phyloP scores from a whole-genome alignment of 2,113 vertebrate species.

The Condylura cristata region DNA sequence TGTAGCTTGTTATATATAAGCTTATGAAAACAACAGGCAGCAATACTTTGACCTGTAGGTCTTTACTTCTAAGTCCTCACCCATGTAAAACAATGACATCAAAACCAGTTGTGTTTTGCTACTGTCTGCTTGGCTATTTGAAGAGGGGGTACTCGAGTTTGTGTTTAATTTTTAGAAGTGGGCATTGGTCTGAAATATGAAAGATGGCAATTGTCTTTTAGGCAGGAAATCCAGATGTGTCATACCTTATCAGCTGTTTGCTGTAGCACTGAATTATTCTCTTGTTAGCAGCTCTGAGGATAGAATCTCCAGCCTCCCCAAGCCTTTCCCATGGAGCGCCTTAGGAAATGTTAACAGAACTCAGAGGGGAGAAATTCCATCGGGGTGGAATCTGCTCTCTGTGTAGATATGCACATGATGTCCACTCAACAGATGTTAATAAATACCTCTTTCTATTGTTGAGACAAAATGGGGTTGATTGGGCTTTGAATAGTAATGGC shows the following conservation, averaged over 20 bases:
- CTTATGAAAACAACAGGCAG: background rate
- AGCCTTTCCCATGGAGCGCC: background rate
- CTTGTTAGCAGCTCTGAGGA: background rate
- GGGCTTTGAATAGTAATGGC: background rate
- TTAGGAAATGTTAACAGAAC: background rate
- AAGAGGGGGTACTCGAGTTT: background rate
- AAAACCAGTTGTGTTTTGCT: background rate
- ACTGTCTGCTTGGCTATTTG: background rate
- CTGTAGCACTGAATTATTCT: background rate
- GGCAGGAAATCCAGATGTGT: background rate
- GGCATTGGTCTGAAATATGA: background rate
- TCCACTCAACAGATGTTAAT: conserved; percentile 54
- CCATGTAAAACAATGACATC: background rate
- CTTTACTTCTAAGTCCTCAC: background rate
- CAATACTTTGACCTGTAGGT: background rate
- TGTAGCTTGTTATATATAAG: background rate
- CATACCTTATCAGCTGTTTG: background rate
- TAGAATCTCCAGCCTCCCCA: background rate
- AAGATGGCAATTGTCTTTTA: background rate
- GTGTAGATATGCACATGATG: conserved; percentile 1
- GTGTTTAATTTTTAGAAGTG: background rate
- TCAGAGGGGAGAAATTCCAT: background rate
- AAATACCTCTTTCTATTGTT: conserved; percentile 64
- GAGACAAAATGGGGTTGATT: conserved; percentile 36
- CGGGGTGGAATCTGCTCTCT: background rate